phyloP scores from a whole-genome alignment of 2,113 vertebrate genomes.

The Cololabis saira region DNA sequence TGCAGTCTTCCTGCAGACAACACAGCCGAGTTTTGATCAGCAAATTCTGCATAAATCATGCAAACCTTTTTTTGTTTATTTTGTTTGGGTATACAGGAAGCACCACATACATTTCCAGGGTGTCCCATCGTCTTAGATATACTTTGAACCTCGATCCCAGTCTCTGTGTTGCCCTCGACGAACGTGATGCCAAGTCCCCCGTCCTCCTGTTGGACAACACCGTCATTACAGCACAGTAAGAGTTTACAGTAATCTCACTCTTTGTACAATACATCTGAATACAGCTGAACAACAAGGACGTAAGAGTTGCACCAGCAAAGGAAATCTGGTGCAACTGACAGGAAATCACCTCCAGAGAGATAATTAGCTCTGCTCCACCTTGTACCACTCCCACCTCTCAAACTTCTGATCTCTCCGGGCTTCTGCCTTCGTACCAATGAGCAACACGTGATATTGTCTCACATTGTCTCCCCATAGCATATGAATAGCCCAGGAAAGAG shows the following conservation, averaged over 20 bases:
- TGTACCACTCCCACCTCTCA: constrained; percentile 11
- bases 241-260: background rate
- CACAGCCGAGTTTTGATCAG: constrained; percentile 6
- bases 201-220: constrained; percentile 81
- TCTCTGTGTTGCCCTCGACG: constrained; percentile 84
- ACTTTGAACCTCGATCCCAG: constrained; percentile 84
- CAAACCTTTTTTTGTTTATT: background rate
- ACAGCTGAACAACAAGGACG: background rate
- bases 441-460: too few species aligned
- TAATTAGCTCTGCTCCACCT: constrained; percentile 7
- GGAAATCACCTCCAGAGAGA: constrained; percentile 1
- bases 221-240: background rate
- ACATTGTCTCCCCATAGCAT: too few species aligned
- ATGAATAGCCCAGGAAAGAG: too few species aligned
- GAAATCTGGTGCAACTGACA: constrained; percentile 1
- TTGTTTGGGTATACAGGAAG: background rate
- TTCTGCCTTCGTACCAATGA: too few species aligned
- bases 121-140: constrained; percentile 82
- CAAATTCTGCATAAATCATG: background rate
- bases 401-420: too few species aligned
- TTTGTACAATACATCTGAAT: background rate
- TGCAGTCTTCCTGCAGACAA: constrained; percentile 83
- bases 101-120: constrained; percentile 78
- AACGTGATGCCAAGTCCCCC: constrained; percentile 86
- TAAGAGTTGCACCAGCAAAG: background rate